Conservation (phyloP, 2,888 invertebrate genomes). For the Osedax frankpressi region DNA sequence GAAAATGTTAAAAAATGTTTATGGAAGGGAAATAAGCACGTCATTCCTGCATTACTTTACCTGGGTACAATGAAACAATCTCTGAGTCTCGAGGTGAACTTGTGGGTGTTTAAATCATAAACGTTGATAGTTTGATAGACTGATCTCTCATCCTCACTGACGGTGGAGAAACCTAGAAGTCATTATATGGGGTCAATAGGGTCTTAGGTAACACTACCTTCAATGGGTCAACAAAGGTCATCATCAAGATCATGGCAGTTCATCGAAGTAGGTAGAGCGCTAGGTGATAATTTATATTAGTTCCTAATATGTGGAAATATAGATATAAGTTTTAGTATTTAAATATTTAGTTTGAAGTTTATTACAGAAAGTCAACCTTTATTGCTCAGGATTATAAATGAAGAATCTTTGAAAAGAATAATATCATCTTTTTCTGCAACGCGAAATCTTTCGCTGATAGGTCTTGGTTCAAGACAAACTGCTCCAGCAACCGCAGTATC, state of each 20-base stretch:
- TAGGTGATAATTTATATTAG: too few relatives aligned
- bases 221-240: too few relatives aligned
- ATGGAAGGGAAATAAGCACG: too few relatives aligned
- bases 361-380: too few relatives aligned
- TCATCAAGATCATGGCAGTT: too few relatives aligned
- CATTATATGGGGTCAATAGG: too few relatives aligned
- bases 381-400: constrained; percentile 37
- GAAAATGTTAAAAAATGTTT: too few relatives aligned
- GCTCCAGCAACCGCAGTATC: constrained; percentile 35
- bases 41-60: neutral
- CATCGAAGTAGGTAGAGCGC: too few relatives aligned
- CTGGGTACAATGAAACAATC: constrained; percentile 37
- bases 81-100: constrained; percentile 34
- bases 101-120: constrained; percentile 36
- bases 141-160: constrained; percentile 32
- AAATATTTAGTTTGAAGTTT: too few relatives aligned
- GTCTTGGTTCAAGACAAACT: constrained; percentile 33
- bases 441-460: neutral
- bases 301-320: too few relatives aligned
- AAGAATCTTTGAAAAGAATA: constrained; percentile 35
- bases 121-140: constrained; percentile 38
- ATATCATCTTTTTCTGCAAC: constrained; percentile 29
- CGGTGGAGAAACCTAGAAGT: constrained; percentile 32
- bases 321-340: too few relatives aligned
- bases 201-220: too few relatives aligned